A percentile compares a stretch with the other conserved stretches of the same genome.
phyloP scores from a whole-genome alignment of 2,113 vertebrate genomes.

The Leptocoma aspasia region DNA sequence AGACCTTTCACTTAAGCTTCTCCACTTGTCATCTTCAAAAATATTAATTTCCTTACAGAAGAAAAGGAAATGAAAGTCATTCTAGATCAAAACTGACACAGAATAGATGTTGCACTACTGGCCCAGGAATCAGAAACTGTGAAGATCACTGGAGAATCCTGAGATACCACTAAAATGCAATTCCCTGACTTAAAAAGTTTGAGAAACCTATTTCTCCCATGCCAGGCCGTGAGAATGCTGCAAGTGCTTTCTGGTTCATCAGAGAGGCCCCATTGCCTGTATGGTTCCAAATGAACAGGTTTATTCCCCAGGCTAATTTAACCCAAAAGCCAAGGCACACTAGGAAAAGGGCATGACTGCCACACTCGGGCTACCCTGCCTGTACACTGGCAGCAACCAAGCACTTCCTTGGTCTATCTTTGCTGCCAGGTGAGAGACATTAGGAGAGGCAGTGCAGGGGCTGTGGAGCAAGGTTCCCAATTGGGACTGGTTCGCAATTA shows the following conservation, averaged over 20 bases:
- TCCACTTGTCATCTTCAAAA: not conserved
- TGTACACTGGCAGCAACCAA: not conserved
- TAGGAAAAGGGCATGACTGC: not conserved
- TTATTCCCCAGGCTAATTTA: not conserved
- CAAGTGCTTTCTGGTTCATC: not conserved
- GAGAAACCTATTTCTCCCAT: not conserved
- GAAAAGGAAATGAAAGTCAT: not conserved
- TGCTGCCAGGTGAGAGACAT: rapidly evolving
- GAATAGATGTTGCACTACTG: not conserved
- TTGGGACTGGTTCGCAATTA: not conserved
- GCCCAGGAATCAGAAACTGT: not conserved
- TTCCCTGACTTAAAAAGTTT: not conserved
- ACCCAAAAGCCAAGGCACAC: not conserved
- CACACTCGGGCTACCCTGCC: not conserved
- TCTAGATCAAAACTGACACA: not conserved
- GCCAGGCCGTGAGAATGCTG: not conserved
- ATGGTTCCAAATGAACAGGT: not conserved
- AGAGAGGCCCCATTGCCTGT: rapidly evolving
- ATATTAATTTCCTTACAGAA: not conserved
- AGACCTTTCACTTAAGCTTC: not conserved
- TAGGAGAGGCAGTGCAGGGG: not conserved
- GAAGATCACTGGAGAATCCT: not conserved
- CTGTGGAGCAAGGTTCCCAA: not conserved
- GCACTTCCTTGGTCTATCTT: not conserved
- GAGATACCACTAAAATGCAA: not conserved